A percentile compares a stretch with the other conserved stretches of the same genome.
Conservation (phyloP, 2,797 vertebrate species). For the Labeo calbasu region DNA sequence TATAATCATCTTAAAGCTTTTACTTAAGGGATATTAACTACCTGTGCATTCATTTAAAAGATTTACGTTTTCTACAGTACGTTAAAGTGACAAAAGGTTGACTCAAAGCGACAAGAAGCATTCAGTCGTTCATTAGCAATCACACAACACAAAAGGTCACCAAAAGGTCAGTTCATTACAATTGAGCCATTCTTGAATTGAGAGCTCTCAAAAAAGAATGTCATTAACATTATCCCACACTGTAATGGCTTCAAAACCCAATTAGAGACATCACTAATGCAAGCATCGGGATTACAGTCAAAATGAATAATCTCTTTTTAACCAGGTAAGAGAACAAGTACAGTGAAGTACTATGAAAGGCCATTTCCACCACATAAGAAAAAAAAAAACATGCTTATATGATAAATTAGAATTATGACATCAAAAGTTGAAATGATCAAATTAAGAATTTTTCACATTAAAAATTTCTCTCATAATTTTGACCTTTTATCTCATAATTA, state of each 20-base stretch:
- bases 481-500: not conserved
- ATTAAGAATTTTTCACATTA: not conserved
- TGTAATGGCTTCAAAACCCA: conserved; percentile 37
- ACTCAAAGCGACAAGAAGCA: not conserved
- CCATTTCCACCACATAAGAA: not conserved
- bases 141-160: conserved; percentile 51
- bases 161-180: conserved; percentile 47
- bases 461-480: not conserved
- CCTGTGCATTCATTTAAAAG: not conserved
- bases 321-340: conserved; percentile 21
- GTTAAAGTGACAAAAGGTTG: not conserved
- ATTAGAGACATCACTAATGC: conserved; percentile 37
- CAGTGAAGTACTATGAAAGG: not conserved
- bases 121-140: conserved; percentile 49
- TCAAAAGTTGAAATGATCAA: not conserved
- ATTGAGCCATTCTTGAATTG: conserved; percentile 31
- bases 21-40: not conserved
- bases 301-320: conserved; percentile 29
- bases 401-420: not conserved
- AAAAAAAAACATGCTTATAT: not conserved
- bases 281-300: conserved; percentile 42
- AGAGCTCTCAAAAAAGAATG: conserved; percentile 43
- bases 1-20: conserved; percentile 15
- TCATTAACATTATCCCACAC: conserved; percentile 42
- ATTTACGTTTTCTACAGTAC: not conserved